Evolutionary conservation across 1,140 invertebrate species (phyloP).

Genomic region (Lucilia sericata): DNA sequence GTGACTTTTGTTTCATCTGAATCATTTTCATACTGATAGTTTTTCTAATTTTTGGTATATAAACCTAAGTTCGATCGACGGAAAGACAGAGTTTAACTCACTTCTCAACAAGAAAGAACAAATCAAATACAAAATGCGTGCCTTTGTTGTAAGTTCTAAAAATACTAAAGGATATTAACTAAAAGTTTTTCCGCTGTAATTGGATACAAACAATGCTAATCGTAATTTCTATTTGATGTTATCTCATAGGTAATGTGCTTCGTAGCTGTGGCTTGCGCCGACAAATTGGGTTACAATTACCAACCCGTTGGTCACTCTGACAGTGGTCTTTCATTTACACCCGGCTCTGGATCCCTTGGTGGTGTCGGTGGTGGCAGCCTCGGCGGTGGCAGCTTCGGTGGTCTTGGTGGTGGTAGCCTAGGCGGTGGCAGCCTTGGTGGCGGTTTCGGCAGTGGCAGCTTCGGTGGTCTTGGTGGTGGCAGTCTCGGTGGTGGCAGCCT

Average conservation of each 20-base stretch:
- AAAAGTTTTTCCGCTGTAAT: too few species aligned
- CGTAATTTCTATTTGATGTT: not conserved
- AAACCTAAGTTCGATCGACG: not conserved
- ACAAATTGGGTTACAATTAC: conserved; percentile 60
- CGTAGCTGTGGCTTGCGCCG: conserved; percentile 48
- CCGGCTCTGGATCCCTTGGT: conserved; percentile 1
- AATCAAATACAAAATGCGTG: conserved; percentile 45
- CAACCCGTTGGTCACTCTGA: conserved; percentile 50
- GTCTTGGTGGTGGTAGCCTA: conserved; percentile 15
- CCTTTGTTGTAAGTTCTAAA: conserved; percentile 43
- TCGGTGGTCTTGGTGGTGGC: conserved; percentile 49
- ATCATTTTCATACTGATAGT: not conserved
- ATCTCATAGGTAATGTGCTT: conserved; percentile 43
- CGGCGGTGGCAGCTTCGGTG: conserved; percentile 20
- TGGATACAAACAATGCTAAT: not conserved
- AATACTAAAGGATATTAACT: not conserved
- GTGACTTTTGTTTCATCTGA: not conserved
- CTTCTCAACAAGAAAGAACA: conserved; percentile 44
- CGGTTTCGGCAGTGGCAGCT: conserved; percentile 10
- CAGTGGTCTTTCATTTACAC: conserved; percentile 22
- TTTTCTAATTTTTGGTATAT: conserved; percentile 2
- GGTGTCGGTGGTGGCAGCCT: conserved; percentile 1
- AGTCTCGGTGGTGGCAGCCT: not conserved
- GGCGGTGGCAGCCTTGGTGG: conserved; percentile 25
- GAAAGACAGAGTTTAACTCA: conserved; percentile 36